phyloP scores from a whole-genome alignment of 2,797 vertebrate genomes.

The Lophura swinhoii region DNA sequence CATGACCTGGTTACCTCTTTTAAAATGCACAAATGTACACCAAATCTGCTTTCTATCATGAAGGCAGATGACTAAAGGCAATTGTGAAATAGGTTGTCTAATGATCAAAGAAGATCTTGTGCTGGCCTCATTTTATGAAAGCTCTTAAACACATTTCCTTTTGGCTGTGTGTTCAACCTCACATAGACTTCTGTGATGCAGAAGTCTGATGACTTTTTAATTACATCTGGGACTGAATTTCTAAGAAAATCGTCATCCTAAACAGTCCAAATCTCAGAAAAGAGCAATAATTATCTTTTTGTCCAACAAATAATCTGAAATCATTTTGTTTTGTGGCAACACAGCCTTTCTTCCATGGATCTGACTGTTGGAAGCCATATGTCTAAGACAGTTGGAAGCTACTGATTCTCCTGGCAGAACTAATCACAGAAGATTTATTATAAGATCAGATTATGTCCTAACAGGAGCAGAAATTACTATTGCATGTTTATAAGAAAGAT shows the following conservation, averaged over 20 bases:
- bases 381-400: slow-evolving; percentile 4
- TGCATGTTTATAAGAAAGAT: neutral
- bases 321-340: neutral
- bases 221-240: slow-evolving; percentile 48
- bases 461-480: neutral
- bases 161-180: slow-evolving; percentile 23
- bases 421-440: neutral
- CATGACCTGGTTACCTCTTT: slow-evolving; percentile 1
- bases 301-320: slow-evolving; percentile 22
- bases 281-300: slow-evolving; percentile 16
- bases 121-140: slow-evolving; percentile 38
- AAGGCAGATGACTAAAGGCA: slow-evolving; percentile 53
- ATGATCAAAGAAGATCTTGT: slow-evolving; percentile 25
- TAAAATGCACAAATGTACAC: neutral
- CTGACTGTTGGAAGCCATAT: slow-evolving; percentile 1
- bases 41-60: slow-evolving; percentile 52
- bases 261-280: slow-evolving; percentile 45
- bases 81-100: slow-evolving; percentile 53
- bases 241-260: slow-evolving; percentile 41
- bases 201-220: slow-evolving; percentile 40
- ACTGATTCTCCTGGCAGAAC: slow-evolving; percentile 12
- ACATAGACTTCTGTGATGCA: slow-evolving; percentile 46
- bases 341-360: neutral
- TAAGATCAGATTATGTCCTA: neutral
- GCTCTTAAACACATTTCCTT: slow-evolving; percentile 62